These are phyloP conservation scores for Phrixothrix hirtus DNA, from an alignment of 2,888 invertebrate species.

Conservation along the genomic window DNA sequence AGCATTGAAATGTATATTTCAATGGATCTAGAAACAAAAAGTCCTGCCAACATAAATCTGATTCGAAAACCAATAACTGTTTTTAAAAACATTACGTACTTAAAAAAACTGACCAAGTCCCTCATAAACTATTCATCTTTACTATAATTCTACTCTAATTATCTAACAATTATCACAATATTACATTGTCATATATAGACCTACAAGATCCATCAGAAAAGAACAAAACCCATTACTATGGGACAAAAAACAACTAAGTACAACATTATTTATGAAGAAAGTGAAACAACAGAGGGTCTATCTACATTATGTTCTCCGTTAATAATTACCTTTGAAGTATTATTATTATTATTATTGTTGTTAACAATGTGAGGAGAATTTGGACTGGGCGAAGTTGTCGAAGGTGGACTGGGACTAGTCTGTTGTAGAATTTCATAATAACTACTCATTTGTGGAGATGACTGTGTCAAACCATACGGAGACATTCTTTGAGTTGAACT, in stretches of 20 bases:
- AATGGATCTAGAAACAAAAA: no score
- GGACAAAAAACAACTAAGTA: not conserved
- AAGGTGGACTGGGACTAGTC: slow-evolving; percentile 47
- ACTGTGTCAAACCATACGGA: slow-evolving; percentile 48
- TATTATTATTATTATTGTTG: slow-evolving; percentile 39
- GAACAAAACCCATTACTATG: not conserved
- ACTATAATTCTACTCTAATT: not conserved
- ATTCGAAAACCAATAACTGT: not conserved
- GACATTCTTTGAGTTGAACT: slow-evolving; percentile 43
- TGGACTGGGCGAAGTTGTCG: slow-evolving; percentile 49
- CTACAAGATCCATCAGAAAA: not conserved
- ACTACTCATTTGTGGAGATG: slow-evolving; percentile 41
- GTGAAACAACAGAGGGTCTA: slow-evolving; percentile 51
- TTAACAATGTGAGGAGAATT: slow-evolving; percentile 48
- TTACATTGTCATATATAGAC: slow-evolving; percentile 9
- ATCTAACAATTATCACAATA: slow-evolving; percentile 13
- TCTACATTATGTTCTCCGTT: slow-evolving; percentile 47
- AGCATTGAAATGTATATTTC: no score
- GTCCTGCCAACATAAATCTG: not conserved
- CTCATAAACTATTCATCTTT: not conserved
- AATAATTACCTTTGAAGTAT: slow-evolving; percentile 45
- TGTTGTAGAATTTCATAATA: slow-evolving; percentile 45
- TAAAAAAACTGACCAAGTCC: slow-evolving; percentile 1
- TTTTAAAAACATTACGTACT: not conserved
- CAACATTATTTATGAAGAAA: slow-evolving; percentile 14